Conservation (phyloP, 2,888 invertebrate genomes). For the Scaeva pyrastri region DNA sequence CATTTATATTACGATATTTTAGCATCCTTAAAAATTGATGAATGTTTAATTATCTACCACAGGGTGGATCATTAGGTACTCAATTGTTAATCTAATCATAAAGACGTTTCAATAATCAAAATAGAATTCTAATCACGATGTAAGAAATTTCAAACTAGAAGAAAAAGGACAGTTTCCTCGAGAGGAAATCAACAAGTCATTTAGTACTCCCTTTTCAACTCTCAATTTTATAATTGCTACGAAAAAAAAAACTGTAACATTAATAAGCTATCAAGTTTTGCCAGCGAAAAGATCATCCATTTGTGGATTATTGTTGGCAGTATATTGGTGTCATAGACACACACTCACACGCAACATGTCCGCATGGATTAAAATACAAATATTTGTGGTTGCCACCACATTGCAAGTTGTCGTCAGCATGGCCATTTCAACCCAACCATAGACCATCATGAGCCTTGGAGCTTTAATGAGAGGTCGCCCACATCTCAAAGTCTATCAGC, state of each 20-base stretch:
- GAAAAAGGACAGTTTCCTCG: too few relatives aligned
- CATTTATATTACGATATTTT: not conserved
- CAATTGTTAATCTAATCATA: too few relatives aligned
- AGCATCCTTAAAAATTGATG: too few relatives aligned
- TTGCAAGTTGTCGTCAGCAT: conserved; percentile 52
- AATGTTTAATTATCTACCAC: too few relatives aligned
- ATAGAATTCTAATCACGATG: too few relatives aligned
- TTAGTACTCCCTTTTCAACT: not conserved
- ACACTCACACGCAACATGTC: conserved; percentile 53
- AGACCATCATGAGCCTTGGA: conserved; percentile 22
- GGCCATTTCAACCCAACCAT: conserved; percentile 21
- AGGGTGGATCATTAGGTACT: too few relatives aligned
- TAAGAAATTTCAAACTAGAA: too few relatives aligned
- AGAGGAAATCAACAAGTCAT: too few relatives aligned
- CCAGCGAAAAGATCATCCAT: conserved; percentile 19
- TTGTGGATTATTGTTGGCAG: conserved; percentile 20
- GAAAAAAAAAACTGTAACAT: conserved; percentile 20
- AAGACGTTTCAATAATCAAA: too few relatives aligned
- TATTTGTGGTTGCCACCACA: conserved; percentile 64
- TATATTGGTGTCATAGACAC: conserved; percentile 34
- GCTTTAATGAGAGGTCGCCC: conserved; percentile 57
- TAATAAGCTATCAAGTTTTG: conserved; percentile 53
- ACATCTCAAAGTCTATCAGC: conserved; percentile 63
- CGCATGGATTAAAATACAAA: conserved; percentile 67
- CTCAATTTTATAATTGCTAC: not conserved